These are phyloP conservation scores for Acronicta psi DNA, from an alignment of 2,888 invertebrate species.

Conservation along the genomic window DNA sequence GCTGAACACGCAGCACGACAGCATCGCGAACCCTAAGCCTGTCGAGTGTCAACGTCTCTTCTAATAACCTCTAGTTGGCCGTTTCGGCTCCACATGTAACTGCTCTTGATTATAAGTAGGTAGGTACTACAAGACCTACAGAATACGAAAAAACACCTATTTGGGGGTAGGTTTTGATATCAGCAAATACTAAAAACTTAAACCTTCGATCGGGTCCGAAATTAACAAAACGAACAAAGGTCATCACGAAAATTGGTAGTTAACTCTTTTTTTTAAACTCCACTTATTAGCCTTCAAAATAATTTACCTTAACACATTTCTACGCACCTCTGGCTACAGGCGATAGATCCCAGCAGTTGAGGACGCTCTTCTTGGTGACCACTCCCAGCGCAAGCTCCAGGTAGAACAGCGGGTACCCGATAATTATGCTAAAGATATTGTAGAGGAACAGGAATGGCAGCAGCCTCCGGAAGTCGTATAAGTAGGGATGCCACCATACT, in stretches of 20 bases:
- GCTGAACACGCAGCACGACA: constrained; percentile 70
- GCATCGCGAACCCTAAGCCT: constrained; percentile 82
- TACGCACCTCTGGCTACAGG: constrained; percentile 78
- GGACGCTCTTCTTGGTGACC: constrained; percentile 78
- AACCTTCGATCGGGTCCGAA: too few species aligned
- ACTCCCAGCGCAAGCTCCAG: constrained; percentile 81
- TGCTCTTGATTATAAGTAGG: too few species aligned
- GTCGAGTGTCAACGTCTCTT: not conserved
- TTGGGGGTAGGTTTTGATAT: too few species aligned
- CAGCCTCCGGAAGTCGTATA: constrained; percentile 72
- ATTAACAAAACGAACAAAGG: too few species aligned
- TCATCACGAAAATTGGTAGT: too few species aligned
- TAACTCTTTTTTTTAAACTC: too few species aligned
- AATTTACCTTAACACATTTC: not conserved
- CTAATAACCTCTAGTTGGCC: too few species aligned
- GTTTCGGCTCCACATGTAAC: too few species aligned
- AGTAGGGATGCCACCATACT: constrained; percentile 84
- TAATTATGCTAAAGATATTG: constrained; percentile 77
- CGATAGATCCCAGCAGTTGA: constrained; percentile 82
- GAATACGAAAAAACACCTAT: too few species aligned
- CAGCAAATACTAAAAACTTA: too few species aligned
- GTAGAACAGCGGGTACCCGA: constrained; percentile 82
- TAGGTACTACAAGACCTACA: too few species aligned
- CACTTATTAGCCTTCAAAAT: not conserved
- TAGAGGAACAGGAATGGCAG: constrained; percentile 81